Percentiles rank a stretch among this genome's conserved stretches.
Evolutionary conservation across 1,140 invertebrate species (phyloP).

Genomic region (Ceratina australensis): DNA sequence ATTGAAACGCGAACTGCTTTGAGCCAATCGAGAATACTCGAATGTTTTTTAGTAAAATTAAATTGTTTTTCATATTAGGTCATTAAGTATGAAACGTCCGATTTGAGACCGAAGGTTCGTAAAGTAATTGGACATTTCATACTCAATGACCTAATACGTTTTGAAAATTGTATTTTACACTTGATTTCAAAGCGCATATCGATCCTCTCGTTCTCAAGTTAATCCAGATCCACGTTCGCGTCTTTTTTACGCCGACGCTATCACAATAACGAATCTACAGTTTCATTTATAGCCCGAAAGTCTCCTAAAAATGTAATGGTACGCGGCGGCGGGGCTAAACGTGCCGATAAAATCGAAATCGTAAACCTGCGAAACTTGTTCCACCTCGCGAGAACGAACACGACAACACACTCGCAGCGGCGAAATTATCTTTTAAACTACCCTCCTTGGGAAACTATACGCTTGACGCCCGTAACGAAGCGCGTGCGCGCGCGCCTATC

Average conservation of each 20-base stretch:
- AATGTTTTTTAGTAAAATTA: neutral
- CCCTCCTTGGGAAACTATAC: constrained; percentile 46
- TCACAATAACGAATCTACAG: constrained; percentile 1
- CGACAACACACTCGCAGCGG: constrained; percentile 37
- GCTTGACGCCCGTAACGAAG: constrained; percentile 15
- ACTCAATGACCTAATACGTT: too few species aligned
- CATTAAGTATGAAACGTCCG: too few species aligned
- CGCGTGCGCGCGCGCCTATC: neutral
- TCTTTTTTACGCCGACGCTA: neutral
- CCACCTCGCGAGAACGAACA: constrained; percentile 16
- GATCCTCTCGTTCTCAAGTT: neutral
- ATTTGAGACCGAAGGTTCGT: too few species aligned
- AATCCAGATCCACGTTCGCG: neutral
- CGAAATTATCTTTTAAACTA: constrained; percentile 57
- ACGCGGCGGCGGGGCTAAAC: neutral
- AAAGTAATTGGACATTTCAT: too few species aligned
- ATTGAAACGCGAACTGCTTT: too few species aligned
- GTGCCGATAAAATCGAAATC: constrained; percentile 43
- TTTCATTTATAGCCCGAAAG: constrained; percentile 23
- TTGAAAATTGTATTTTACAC: neutral
- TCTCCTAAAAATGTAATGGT: constrained; percentile 20
- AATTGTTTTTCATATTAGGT: too few species aligned
- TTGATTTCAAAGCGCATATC: neutral
- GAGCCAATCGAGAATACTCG: neutral
- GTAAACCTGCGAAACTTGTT: constrained; percentile 33